phyloP scores from a whole-genome alignment of 2,888 invertebrate species.

The Dysmachus trigonus region DNA sequence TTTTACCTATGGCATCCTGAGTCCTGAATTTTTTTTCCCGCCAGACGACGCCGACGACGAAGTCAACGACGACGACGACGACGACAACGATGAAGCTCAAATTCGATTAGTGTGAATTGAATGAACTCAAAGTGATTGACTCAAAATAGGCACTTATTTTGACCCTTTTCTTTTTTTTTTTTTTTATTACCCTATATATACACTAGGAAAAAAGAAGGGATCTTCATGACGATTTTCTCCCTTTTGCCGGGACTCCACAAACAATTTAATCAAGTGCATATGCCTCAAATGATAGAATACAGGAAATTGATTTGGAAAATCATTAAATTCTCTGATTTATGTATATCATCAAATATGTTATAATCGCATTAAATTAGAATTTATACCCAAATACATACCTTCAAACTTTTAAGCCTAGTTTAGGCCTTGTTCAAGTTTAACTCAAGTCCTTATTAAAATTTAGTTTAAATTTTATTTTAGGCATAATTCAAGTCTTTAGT shows the following conservation, averaged over 20 bases:
- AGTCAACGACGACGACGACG: neutral
- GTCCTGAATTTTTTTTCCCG: neutral
- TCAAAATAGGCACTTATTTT: constrained; percentile 38
- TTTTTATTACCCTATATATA: neutral
- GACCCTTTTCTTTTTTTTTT: neutral
- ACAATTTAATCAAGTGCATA: constrained; percentile 28
- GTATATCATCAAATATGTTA: no score
- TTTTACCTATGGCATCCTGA: neutral
- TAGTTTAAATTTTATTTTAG: no score
- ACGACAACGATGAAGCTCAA: neutral
- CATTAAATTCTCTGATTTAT: neutral
- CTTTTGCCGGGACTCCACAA: neutral
- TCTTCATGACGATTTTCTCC: neutral
- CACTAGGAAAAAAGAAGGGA: neutral
- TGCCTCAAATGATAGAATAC: neutral
- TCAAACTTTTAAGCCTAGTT: no score
- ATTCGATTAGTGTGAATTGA: constrained; percentile 37
- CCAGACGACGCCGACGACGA: neutral
- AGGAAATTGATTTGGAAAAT: no score
- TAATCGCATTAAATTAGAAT: no score
- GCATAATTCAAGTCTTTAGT: no score
- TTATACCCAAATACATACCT: no score
- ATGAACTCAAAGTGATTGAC: constrained; percentile 37
- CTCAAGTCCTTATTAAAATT: no score
- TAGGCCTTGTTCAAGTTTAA: no score